A percentile compares a stretch with the other conserved stretches of the same genome.
Conservation (phyloP, 2,113 vertebrate species). For the Capreolus pygargus region DNA sequence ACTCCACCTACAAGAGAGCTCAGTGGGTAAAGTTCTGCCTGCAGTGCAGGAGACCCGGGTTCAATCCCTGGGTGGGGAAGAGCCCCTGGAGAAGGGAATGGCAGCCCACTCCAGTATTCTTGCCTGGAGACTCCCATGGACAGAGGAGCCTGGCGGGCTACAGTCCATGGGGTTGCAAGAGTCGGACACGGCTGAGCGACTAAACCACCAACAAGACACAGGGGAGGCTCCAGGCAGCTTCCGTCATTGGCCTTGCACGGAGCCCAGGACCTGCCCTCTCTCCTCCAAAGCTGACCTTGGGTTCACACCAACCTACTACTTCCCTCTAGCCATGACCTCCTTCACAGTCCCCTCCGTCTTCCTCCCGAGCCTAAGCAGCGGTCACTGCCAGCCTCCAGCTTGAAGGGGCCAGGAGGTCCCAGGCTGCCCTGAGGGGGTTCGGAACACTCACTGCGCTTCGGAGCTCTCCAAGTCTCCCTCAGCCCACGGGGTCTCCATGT, state of each 20-base stretch:
- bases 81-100: background rate
- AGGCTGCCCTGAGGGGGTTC: background rate
- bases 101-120: background rate
- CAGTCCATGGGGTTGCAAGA: background rate
- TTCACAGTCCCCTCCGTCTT: background rate
- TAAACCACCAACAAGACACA: background rate
- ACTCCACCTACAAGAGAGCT: background rate
- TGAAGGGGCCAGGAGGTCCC: background rate
- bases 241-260: background rate
- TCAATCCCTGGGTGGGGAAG: background rate
- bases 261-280: background rate
- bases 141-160: background rate
- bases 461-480: background rate
- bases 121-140: background rate
- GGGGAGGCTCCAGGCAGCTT: background rate
- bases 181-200: background rate
- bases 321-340: background rate
- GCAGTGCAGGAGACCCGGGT: fast-evolving
- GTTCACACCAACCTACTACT: background rate
- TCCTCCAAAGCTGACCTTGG: background rate
- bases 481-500: background rate
- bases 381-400: background rate
- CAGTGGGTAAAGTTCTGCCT: background rate
- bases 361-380: background rate
- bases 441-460: background rate